phyloP scores from a whole-genome alignment of 2,797 vertebrate genomes.

The Oryzias dopingdopingensis region DNA sequence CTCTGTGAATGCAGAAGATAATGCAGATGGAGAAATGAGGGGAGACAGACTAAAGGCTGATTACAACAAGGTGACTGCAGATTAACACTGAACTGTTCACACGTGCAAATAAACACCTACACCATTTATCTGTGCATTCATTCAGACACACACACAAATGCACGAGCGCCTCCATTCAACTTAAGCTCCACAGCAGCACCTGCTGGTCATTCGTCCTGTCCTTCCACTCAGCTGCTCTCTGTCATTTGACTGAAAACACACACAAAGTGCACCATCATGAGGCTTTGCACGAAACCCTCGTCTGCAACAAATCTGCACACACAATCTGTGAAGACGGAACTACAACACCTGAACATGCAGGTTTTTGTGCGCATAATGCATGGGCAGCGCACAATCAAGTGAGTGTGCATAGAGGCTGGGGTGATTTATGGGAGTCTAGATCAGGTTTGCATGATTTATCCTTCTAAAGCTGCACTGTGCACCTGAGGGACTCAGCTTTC shows the following conservation, averaged over 20 bases:
- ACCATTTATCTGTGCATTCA: conserved; percentile 27
- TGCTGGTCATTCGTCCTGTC: conserved; percentile 40
- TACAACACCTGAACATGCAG: conserved; percentile 8
- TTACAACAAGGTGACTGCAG: conserved; percentile 31
- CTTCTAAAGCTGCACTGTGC: conserved; percentile 47
- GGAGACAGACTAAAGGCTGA: conserved; percentile 21
- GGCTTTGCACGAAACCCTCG: neutral
- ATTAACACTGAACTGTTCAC: conserved; percentile 37
- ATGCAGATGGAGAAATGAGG: conserved; percentile 20
- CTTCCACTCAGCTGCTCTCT: conserved; percentile 6
- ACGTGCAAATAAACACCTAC: conserved; percentile 45
- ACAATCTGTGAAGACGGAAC: conserved; percentile 2
- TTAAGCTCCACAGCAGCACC: conserved; percentile 68
- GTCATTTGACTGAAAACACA: conserved; percentile 13
- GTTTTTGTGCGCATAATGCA: conserved; percentile 29
- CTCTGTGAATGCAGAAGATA: conserved; percentile 4
- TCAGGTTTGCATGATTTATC: conserved; percentile 69
- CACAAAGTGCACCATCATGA: neutral
- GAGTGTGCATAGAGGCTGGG: conserved; percentile 8
- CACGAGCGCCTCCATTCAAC: neutral
- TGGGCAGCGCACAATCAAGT: conserved; percentile 16
- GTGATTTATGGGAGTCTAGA: conserved; percentile 64
- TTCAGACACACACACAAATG: conserved; percentile 24
- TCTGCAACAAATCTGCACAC: conserved; percentile 9
- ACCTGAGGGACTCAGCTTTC: conserved; percentile 59